phyloP scores from a whole-genome alignment of 1,140 invertebrate species.

The Pseudomyrmex sp. region DNA sequence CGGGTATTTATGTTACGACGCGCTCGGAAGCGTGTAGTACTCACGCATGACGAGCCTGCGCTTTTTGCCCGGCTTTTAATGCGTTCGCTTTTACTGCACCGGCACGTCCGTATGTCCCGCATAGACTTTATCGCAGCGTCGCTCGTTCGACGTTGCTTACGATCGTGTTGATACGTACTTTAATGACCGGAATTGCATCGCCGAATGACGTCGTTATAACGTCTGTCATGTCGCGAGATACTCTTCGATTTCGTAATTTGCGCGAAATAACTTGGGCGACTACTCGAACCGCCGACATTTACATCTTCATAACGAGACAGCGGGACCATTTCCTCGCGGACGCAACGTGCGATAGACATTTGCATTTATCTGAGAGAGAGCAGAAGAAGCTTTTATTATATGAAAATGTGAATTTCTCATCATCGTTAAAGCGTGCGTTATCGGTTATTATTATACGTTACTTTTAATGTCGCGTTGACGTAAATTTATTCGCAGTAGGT shows the following conservation, averaged over 20 bases:
- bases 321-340: not conserved
- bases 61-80: conserved; percentile 41
- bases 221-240: not conserved
- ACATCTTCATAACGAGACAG: not conserved
- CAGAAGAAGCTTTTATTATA: not conserved
- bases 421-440: not conserved
- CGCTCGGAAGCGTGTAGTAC: conserved; percentile 15
- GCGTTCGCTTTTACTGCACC: conserved; percentile 34
- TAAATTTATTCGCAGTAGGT: not conserved
- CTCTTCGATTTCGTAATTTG: not conserved
- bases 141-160: not conserved
- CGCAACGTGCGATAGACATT: not conserved
- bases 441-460: not conserved
- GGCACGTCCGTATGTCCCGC: not conserved
- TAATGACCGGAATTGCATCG: conserved; percentile 39
- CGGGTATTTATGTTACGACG: conserved; percentile 49
- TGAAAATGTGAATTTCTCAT: not conserved
- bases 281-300: conserved; percentile 7
- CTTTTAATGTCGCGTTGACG: not conserved
- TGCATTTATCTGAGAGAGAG: not conserved
- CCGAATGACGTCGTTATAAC: conserved; percentile 17
- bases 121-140: conserved; percentile 20
- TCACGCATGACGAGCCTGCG: conserved; percentile 22
- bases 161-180: conserved; percentile 9
- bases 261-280: conserved; percentile 9